Evolutionary conservation across 1,140 invertebrate genomes (phyloP), one percentile per base, ranked within the genome.

Genomic region (Stegodyphus mimosarum): DNA sequence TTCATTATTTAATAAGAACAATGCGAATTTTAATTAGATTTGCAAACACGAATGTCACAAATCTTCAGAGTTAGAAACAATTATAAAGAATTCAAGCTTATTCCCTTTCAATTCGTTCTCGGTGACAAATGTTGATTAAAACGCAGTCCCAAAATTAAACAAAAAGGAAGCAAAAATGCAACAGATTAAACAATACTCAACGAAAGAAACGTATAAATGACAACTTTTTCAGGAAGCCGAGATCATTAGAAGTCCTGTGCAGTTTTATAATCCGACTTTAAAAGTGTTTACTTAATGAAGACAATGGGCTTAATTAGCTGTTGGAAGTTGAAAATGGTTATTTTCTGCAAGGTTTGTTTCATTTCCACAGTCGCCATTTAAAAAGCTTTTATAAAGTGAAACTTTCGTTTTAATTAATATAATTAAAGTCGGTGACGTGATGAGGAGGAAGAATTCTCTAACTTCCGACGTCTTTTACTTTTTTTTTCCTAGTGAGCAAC

Each of bases 251-350:
- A 18, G 49, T 52, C 33, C 50, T 52, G 18, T 17, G 15, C 48
- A 11, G 1, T 13, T 50, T 11, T 66, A 13, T 48, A 70, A 70
- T 50, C 78, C 69, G 51, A 80, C 78, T 80, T 80, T 80, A 80
- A 80, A 83, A 52, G 72, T 74, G 72, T 83, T 83, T 83, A 67
- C 63, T 74, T 83, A 83, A 83, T 83, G 72, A 83, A 83, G 60
- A 83, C 80, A 83, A 83, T 74, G 80, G 55, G 55, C 70, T 67
- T 83, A 83, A 83, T 83, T 83, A 83, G 80, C 49, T 74, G 71
- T n/a, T 33, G 48, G 49, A 71, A 74, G 52, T 69, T 18, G 64
- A 78, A 78, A 78, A 78, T 69, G 76, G 76, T 78, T 78, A 78
- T 78, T 81, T 83, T 83, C 71, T 18, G 11, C 51, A n/a, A 80